phyloP scores from a whole-genome alignment of 2,113 vertebrate species.

The Tychaedon coryphoeus region DNA sequence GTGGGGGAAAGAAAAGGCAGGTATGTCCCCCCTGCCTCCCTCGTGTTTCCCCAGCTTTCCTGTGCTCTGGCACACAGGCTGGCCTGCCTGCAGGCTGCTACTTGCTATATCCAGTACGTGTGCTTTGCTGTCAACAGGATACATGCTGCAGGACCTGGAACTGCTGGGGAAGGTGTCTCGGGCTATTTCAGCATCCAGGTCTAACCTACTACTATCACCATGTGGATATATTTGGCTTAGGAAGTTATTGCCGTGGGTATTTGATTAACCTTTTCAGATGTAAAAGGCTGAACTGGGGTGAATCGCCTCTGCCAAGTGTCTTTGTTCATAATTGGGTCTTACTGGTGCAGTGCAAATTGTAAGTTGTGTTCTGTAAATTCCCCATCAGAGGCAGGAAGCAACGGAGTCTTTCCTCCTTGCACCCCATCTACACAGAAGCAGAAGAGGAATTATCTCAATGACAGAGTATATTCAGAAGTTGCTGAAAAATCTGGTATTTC shows the following conservation, averaged over 20 bases:
- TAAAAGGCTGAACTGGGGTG: neutral
- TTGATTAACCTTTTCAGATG: neutral
- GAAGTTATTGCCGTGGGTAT: neutral
- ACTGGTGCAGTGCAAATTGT: neutral
- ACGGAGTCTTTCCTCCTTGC: neutral
- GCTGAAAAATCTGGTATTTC: neutral
- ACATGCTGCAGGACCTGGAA: neutral
- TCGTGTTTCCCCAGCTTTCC: neutral
- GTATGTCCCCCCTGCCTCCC: neutral
- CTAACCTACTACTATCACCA: neutral
- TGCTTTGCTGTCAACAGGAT: neutral
- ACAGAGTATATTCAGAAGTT: neutral
- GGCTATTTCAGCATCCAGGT: neutral
- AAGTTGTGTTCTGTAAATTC: neutral
- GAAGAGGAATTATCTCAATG: neutral
- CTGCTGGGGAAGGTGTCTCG: neutral
- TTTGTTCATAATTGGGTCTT: neutral
- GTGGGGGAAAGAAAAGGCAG: neutral
- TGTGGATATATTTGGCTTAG: neutral
- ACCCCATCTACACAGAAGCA: neutral
- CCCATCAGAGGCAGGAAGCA: neutral
- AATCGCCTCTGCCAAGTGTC: neutral
- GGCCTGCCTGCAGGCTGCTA: neutral
- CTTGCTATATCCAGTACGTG: fast-evolving
- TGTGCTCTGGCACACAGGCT: neutral